phyloP scores from a whole-genome alignment of 2,888 invertebrate species.

The Amiota minor region DNA sequence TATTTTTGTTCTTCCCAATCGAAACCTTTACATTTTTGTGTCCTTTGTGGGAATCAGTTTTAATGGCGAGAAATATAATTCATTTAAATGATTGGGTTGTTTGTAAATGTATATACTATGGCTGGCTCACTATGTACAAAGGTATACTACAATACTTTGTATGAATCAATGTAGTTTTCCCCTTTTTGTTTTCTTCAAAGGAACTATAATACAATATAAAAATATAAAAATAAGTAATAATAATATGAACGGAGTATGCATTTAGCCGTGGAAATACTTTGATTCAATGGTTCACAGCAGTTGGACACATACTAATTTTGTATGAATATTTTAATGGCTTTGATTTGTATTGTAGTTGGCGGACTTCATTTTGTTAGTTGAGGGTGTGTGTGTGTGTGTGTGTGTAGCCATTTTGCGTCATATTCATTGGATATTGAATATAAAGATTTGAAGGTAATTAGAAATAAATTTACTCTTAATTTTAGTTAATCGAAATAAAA shows the following conservation, averaged over 20 bases:
- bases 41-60: conserved; percentile 45
- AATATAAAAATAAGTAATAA: too few relatives aligned
- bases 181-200: neutral
- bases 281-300: conserved; percentile 53
- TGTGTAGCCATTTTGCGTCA: neutral
- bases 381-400: neutral
- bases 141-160: neutral
- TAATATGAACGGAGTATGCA: neutral
- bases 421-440: too few relatives aligned
- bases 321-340: conserved; percentile 6
- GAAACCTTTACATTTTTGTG: conserved; percentile 37
- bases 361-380: neutral
- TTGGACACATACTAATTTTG: neutral
- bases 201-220: too few relatives aligned
- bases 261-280: conserved; percentile 56
- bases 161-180: neutral
- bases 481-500: too few relatives aligned
- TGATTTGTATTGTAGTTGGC: conserved; percentile 8
- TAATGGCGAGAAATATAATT: conserved; percentile 56
- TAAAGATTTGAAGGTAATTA: too few relatives aligned
- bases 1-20: conserved; percentile 22
- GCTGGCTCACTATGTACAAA: too few relatives aligned
- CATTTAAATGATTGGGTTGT: conserved; percentile 65
- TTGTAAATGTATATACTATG: conserved; percentile 47
- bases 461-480: too few relatives aligned